Percentiles rank a stretch among this genome's conserved stretches.
These are phyloP conservation scores for Capitella teleta DNA, from an alignment of 1,140 invertebrate species.

Conservation along the genomic window DNA sequence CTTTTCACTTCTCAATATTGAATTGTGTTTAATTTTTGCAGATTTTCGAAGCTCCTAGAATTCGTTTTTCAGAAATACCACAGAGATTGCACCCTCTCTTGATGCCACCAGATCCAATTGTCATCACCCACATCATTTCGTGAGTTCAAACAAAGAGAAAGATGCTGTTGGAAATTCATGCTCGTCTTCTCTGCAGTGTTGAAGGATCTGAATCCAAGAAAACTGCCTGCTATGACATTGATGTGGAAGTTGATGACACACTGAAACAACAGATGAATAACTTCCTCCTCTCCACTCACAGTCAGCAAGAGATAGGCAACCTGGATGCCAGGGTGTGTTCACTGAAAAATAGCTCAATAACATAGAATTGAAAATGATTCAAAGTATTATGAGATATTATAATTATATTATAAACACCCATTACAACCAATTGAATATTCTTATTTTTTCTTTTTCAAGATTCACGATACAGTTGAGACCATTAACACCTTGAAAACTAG, in stretches of 20 bases:
- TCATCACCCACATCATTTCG: slow-evolving; percentile 93
- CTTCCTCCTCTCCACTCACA: slow-evolving; percentile 90
- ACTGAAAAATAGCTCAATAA: no score
- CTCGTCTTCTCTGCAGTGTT: slow-evolving; percentile 40
- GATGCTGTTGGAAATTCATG: neutral
- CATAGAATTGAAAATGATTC: no score
- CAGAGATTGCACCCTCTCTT: slow-evolving; percentile 86
- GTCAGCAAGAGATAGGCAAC: slow-evolving; percentile 84
- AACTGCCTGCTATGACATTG: slow-evolving; percentile 98
- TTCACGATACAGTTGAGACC: slow-evolving; percentile 97
- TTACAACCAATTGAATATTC: no score
- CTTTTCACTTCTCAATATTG: neutral
- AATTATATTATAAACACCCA: no score
- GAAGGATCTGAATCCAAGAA: slow-evolving; percentile 91
- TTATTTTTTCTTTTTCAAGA: slow-evolving; percentile 50
- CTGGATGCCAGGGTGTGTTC: slow-evolving; percentile 50
- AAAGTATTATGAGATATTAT: no score
- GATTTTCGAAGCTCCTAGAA: slow-evolving; percentile 81
- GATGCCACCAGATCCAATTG: slow-evolving; percentile 94
- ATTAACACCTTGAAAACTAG: slow-evolving; percentile 97
- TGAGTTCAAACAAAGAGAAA: slow-evolving; percentile 16
- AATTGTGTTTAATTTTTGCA: slow-evolving; percentile 14
- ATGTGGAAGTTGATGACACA: slow-evolving; percentile 95
- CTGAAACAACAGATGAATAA: slow-evolving; percentile 96
- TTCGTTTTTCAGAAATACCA: slow-evolving; percentile 99